A percentile compares a stretch with the other conserved stretches of the same genome.
Evolutionary conservation across 2,888 invertebrate species (phyloP).

Genomic region (Ischnura elegans): DNA sequence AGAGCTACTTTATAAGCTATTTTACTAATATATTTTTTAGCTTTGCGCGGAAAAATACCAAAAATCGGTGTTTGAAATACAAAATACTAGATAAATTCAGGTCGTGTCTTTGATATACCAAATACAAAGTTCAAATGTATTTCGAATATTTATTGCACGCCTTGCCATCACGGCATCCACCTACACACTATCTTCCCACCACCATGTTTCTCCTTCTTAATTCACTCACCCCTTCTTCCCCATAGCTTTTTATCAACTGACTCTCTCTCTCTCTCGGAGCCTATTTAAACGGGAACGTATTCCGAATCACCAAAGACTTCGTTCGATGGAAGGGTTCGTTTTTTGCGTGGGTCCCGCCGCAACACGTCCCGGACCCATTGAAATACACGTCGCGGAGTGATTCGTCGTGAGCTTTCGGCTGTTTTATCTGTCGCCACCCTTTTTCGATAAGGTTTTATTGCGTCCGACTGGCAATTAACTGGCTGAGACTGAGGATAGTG

Average conservation of each 20-base stretch:
- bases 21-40: no score
- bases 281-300: neutral
- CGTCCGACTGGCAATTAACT: constrained; percentile 1
- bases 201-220: neutral
- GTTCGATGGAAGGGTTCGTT: neutral
- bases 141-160: no score
- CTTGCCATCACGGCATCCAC: neutral
- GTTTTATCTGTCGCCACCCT: constrained; percentile 41
- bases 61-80: no score
- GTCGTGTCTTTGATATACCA: no score
- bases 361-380: constrained; percentile 7
- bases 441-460: constrained; percentile 25
- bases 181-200: neutral
- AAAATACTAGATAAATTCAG: no score
- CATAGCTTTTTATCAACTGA: neutral
- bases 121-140: no score
- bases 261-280: neutral
- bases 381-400: constrained; percentile 33
- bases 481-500: neutral
- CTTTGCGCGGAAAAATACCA: no score
- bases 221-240: neutral
- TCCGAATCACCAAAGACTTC: neutral
- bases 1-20: no score
- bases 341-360: neutral
- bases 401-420: neutral